Evolutionary conservation across 2,888 invertebrate genomes (phyloP), one percentile per base, ranked within the genome.

Genomic region (Sphecodes monilicornis): DNA sequence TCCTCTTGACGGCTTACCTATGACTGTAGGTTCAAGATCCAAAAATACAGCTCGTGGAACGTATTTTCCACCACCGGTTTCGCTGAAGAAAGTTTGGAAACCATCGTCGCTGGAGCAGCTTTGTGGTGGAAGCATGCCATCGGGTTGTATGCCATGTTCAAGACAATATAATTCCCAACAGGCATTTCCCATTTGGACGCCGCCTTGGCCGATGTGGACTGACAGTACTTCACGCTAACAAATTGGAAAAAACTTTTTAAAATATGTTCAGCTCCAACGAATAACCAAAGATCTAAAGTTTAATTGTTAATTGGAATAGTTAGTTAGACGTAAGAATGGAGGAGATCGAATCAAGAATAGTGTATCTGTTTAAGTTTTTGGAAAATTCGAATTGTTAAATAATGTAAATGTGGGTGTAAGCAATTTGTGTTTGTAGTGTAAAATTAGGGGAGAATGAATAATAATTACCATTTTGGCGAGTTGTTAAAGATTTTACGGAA

Each of bases 21-120:
- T 97, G 76, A 98, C 98, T 77, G 98, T 98, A 57, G 98, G 97
- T 94, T 98, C 98, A 87, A 98, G 96, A 93, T 98, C 98, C 84
- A 98, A 97, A 96, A 98, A 97, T 74, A 98, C 97, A 2, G 97
- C 97, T 88, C 98, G 95, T 0, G 98, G 98, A 60, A 98, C 98
- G 95, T 98, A 97, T 95, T 98, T 98, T 41, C 98, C 98, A 78
- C 97, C 96, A 85, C 96, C 98, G 4, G 98, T 98, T 94, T 98
- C 98, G 32, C 96, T 96, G 94, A 97, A 97, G 94, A 97, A 97
- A 11, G 97, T 97, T 88, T 97, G 96, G 93, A 96, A 97, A 69
- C 93, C 93, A 13, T 95, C 94, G 64, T 96, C 95, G 89, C 95
- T 95, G 66, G 94, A 94, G 78, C 92, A 92, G 11, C 88, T 87